Base-by-base conservation (phyloP, 2,888 invertebrate genomes). In the Anthophora plumipes region DNA sequence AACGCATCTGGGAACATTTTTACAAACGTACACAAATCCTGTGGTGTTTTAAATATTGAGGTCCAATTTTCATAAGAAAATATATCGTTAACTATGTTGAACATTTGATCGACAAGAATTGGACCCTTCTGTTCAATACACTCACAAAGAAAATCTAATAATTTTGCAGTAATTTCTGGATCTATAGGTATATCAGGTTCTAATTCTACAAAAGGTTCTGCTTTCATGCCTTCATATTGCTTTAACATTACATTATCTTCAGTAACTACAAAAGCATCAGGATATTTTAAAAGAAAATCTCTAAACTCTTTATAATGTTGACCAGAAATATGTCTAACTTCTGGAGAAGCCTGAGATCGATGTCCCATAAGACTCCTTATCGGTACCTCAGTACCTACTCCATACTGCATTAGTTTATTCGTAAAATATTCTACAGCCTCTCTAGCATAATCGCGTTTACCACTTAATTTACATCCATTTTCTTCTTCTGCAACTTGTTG, bases 371-470 rank as follows among this genome's bases (percentile, higher is more conserved):
- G 95, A 93, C 98, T 98, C 93, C 98, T 98, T 88, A 99, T 98
- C 6, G 99, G 99, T 85, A 99, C 98, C 95, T 99, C 99, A 2
- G 98, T 98, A 72, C 97, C 98, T 85, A 97, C 96, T 77, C 99
- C 99, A 94, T 99, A 98, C 94, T 99, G 98, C 85, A 97, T 95
- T 94, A 99, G 96, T 94, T 99, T 99, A 92, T 97, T 96, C 73
- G 98, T 97, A 94, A 99, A 99, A 94, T 99, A 99, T 92, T 98
- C 98, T 90, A 99, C 98, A 75, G 99, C 99, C 94, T 99, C 99
- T 91, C 97, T 96, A 89, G 98, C 98, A 94, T 98, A 98, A 93
- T 98, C 98, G 89, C 97, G 96, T 91, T 96, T 96, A 86, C 96
- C 96, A 82, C 94, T 94, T 50, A 90, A 89, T 87, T 94, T 94